These are phyloP conservation scores for Caloenas nicobarica DNA, from an alignment of 2,113 vertebrate species.

Conservation along the genomic window DNA sequence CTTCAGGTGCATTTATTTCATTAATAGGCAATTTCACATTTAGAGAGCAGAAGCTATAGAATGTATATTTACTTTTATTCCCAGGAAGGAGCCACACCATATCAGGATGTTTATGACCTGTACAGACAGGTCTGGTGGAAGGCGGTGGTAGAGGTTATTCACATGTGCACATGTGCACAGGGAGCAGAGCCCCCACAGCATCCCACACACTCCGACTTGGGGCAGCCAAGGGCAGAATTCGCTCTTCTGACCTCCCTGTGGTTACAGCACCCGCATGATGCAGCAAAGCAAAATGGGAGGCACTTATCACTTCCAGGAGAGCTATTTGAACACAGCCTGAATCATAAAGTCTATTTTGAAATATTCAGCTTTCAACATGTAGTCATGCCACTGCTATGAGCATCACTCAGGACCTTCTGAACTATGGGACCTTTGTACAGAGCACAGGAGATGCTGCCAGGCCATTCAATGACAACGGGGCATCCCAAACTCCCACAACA, in stretches of 20 bases:
- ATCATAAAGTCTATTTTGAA: not conserved
- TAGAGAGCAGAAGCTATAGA: not conserved
- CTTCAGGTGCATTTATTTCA: not conserved
- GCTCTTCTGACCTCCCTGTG: not conserved
- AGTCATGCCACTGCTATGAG: not conserved
- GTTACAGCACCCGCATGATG: rapidly evolving
- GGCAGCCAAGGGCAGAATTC: not conserved
- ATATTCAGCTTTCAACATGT: not conserved
- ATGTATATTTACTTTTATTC: not conserved
- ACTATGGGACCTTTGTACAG: not conserved
- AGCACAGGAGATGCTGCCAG: rapidly evolving
- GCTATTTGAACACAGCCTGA: not conserved
- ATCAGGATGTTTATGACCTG: not conserved
- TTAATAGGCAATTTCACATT: not conserved
- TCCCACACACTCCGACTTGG: not conserved
- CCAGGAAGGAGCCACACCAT: not conserved
- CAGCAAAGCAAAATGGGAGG: not conserved
- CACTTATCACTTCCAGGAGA: not conserved
- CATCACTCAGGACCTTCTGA: not conserved
- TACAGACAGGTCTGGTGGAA: not conserved
- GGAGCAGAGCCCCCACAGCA: rapidly evolving
- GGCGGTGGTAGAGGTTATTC: not conserved
- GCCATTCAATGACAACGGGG: not conserved
- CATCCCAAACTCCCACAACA: not conserved
- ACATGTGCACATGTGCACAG: not conserved